These are phyloP conservation scores for Megaceryle torquata DNA, from an alignment of 2,113 vertebrate species.

Conservation along the genomic window DNA sequence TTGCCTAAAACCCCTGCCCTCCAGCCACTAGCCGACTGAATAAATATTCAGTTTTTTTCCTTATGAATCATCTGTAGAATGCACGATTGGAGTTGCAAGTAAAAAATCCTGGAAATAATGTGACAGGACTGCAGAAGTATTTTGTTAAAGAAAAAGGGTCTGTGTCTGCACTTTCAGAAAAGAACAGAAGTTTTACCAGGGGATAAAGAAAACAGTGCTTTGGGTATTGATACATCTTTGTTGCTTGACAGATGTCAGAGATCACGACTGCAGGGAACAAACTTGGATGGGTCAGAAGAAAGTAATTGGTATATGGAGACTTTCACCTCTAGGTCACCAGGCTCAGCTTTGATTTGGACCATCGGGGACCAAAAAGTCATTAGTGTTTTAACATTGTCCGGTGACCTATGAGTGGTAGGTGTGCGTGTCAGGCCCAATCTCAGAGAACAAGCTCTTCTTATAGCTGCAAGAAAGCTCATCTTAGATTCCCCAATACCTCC, in stretches of 20 bases:
- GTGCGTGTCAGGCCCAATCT: background rate
- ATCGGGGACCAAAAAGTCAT: conserved; percentile 26
- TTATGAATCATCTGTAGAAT: conserved; percentile 63
- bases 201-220: background rate
- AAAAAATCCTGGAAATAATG: conserved; percentile 45
- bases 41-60: conserved; percentile 59
- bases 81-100: conserved; percentile 40
- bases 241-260: conserved; percentile 28
- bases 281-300: conserved; percentile 9
- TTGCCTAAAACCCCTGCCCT: conserved; percentile 76
- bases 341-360: conserved; percentile 24
- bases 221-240: background rate
- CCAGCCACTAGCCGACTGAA: conserved; percentile 58
- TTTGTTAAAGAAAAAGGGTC: conserved; percentile 33
- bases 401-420: background rate
- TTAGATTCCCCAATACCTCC: background rate
- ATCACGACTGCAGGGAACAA: background rate
- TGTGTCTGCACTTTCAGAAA: background rate
- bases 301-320: background rate
- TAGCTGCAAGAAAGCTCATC: background rate
- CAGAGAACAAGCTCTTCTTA: background rate
- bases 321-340: conserved; percentile 32
- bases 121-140: conserved; percentile 43
- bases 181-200: background rate
- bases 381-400: background rate